A percentile compares a stretch with the other conserved stretches of the same genome.
Evolutionary conservation across 2,113 vertebrate species (phyloP).

Genomic region (Xiphophorus hellerii): DNA sequence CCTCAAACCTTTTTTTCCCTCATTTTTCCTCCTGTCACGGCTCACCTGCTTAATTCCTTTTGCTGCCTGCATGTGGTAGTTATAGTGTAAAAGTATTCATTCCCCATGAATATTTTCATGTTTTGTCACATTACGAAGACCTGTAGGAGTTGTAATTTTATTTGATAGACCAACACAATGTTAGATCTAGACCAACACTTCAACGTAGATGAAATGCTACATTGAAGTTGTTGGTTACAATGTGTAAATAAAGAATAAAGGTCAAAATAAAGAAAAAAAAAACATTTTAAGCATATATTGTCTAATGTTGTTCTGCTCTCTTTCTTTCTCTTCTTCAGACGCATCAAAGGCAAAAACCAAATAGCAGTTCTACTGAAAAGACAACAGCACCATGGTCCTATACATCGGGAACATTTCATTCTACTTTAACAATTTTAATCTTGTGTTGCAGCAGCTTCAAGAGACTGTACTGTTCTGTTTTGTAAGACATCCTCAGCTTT

Average conservation of each 20-base stretch:
- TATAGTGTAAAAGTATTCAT: too few relatives aligned
- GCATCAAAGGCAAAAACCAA: conserved; percentile 44
- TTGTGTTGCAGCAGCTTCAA: conserved; percentile 28
- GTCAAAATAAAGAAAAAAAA: too few relatives aligned
- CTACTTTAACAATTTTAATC: conserved; percentile 4
- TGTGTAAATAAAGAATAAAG: background rate
- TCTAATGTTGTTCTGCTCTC: conserved; percentile 24
- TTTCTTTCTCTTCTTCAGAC: conserved; percentile 56
- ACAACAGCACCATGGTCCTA: conserved; percentile 41
- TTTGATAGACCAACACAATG: too few relatives aligned
- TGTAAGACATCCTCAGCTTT: conserved; percentile 8
- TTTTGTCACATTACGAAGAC: background rate
- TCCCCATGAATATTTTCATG: background rate
- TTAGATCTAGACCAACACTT: too few relatives aligned
- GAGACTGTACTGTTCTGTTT: conserved; percentile 3
- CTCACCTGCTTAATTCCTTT: conserved; percentile 38
- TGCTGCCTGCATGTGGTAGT: conserved; percentile 32
- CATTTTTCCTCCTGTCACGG: conserved; percentile 33
- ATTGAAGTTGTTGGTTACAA: background rate
- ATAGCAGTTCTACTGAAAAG: conserved; percentile 43
- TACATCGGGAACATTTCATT: conserved; percentile 21
- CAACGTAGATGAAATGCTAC: background rate
- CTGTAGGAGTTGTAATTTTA: too few relatives aligned
- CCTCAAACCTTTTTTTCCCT: conserved; percentile 24
- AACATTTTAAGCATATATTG: background rate